These are phyloP conservation scores for Chloropsis hardwickii DNA, from an alignment of 2,113 vertebrate species.

Conservation along the genomic window DNA sequence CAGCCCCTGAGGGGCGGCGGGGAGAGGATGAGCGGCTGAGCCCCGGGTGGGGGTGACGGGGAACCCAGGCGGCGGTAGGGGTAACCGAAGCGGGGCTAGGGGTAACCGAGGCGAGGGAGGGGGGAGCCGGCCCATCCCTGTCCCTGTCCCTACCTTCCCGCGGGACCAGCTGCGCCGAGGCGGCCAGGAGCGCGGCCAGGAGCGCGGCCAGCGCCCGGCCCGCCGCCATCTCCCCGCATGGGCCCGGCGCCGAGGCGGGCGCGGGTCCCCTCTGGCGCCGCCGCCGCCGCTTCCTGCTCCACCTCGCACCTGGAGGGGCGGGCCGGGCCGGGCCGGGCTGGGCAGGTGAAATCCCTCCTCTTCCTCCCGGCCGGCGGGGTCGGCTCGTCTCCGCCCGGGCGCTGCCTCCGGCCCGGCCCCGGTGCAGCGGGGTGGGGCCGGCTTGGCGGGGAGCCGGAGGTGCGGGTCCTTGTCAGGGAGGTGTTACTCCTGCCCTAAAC, in stretches of 20 bases:
- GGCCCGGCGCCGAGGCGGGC: not conserved
- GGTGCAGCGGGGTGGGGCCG: not conserved
- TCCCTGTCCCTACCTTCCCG: not conserved
- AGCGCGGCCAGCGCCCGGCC: not conserved
- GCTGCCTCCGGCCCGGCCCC: not conserved
- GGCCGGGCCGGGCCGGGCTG: not conserved
- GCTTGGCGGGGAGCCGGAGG: not conserved
- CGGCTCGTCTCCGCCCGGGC: not conserved
- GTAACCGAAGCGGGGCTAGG: too few relatives aligned
- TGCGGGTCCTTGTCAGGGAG: accelerated
- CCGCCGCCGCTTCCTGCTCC: not conserved
- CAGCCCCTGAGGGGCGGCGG: not conserved
- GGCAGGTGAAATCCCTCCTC: not conserved
- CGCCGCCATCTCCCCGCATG: not conserved
- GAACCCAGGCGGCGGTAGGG: too few relatives aligned
- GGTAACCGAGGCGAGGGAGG: too few relatives aligned
- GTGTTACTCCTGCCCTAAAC: not conserved
- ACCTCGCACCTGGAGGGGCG: not conserved
- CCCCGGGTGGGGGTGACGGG: too few relatives aligned
- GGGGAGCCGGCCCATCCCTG: not conserved
- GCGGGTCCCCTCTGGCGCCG: not conserved
- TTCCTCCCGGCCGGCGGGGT: not conserved
- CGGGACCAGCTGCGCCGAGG: not conserved
- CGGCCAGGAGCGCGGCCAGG: not conserved
- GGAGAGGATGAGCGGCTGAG: not conserved